phyloP scores from a whole-genome alignment of 2,113 vertebrate species.

The Epinephelus cyanopodus region DNA sequence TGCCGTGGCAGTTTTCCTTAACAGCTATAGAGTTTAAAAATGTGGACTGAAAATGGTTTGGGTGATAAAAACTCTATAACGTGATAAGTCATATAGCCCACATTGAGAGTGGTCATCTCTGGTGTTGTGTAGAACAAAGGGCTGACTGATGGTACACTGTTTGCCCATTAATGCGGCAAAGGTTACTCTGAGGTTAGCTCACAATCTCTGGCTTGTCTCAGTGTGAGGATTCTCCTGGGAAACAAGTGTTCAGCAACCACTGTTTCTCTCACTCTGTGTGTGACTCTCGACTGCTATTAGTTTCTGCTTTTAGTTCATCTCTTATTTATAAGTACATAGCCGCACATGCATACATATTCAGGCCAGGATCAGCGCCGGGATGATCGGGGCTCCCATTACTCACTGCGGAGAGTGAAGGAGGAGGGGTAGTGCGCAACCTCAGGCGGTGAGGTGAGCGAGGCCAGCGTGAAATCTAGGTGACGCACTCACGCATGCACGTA shows the following conservation, averaged over 20 bases:
- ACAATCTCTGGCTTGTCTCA: constrained; percentile 27
- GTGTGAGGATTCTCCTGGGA: constrained; percentile 34
- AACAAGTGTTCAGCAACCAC: constrained; percentile 12
- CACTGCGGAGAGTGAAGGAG: constrained; percentile 1
- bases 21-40: not conserved
- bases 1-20: constrained; percentile 17
- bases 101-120: not conserved
- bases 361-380: not conserved
- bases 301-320: constrained; percentile 57
- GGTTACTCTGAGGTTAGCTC: constrained; percentile 42
- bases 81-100: not conserved
- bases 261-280: constrained; percentile 8
- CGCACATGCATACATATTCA: constrained; percentile 45
- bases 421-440: not conserved
- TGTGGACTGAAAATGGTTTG: not conserved
- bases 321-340: constrained; percentile 65
- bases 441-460: constrained; percentile 29
- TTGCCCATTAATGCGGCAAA: constrained; percentile 30
- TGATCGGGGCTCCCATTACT: not conserved
- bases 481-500: constrained; percentile 4
- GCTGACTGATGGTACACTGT: constrained; percentile 4
- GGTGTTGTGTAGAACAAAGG: constrained; percentile 20
- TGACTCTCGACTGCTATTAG: constrained; percentile 35
- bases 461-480: constrained; percentile 21
- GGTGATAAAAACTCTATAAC: not conserved